Base-by-base conservation (phyloP, 2,888 invertebrate species). In the Ferrisia virgata region DNA sequence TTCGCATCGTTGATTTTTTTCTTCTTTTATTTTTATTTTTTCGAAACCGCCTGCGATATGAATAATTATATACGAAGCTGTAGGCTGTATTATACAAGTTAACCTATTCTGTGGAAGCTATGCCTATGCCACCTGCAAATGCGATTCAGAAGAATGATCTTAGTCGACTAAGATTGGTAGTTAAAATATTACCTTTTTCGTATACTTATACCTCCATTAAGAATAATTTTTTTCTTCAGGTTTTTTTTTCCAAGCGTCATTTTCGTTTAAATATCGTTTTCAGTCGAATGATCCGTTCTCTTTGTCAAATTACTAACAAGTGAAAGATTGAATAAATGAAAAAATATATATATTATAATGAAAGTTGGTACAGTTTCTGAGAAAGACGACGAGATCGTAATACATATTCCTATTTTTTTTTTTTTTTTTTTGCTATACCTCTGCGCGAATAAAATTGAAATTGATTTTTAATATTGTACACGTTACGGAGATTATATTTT, bases 381-480 rank as follows among this genome's bases (percentile, higher is more conserved):
- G n/a, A n/a, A n/a, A n/a, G n/a, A n/a, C n/a, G n/a, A n/a, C n/a
- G n/a, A n/a, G n/a, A n/a, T n/a, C n/a, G n/a, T n/a, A n/a, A n/a
- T n/a, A n/a, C n/a, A n/a, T n/a, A n/a, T n/a, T n/a, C n/a, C n/a
- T n/a, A n/a, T n/a, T n/a, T n/a, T n/a, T n/a, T n/a, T n/a, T n/a
- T n/a, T n/a, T 40, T 22, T 53, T 53, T 53, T 53, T 64, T 64
- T 58, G 4, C 1, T 22, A 11, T 64, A 64, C 53, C 53, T 53
- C 22, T 22, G 13, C 13, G 31, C 64, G 64, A 64, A 64, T 53
- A 64, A 64, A 64, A 25, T 25, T 64, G 28, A 64, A 64, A 64
- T 64, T 64, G 64, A 64, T 64, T 64, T 64, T 64, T 64, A 64
- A 64, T 64, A 64, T 64, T 13, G 64, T 15, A 64, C 64, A 64